Conservation (phyloP, 1,140 invertebrate genomes). For the Onthophagus taurus region DNA sequence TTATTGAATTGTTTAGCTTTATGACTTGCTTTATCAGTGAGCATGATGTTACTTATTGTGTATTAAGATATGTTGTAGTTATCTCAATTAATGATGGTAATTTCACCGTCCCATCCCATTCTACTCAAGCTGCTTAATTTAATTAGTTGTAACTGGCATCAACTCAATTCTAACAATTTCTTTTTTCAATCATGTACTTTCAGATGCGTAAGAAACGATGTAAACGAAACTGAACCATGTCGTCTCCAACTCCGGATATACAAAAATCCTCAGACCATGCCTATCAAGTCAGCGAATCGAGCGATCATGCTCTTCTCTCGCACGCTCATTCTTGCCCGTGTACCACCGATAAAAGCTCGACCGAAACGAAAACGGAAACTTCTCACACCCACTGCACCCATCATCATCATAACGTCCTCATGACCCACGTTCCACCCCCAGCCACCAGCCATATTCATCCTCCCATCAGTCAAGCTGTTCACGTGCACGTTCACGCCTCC, state of each 20-base stretch:
- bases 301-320: constrained; percentile 25
- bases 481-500: constrained; percentile 28
- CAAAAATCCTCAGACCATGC: constrained; percentile 25
- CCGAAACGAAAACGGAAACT: constrained; percentile 20
- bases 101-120: too few relatives aligned
- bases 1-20: too few relatives aligned
- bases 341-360: constrained; percentile 18
- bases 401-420: constrained; percentile 23
- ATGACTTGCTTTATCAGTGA: too few relatives aligned
- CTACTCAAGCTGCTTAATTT: too few relatives aligned
- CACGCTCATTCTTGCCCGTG: constrained; percentile 28
- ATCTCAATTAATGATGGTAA: too few relatives aligned
- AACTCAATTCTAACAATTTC: too few relatives aligned
- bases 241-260: constrained; percentile 30
- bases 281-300: constrained; percentile 32
- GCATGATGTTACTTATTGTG: too few relatives aligned
- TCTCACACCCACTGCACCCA: constrained; percentile 13
- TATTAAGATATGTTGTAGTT: too few relatives aligned
- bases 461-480: constrained; percentile 24
- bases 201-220: too few relatives aligned
- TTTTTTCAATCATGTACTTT: too few relatives aligned
- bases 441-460: constrained; percentile 20
- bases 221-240: too few relatives aligned
- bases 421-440: constrained; percentile 15
- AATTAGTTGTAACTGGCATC: too few relatives aligned